Evolutionary conservation across 2,797 vertebrate genomes (phyloP), one percentile per base, ranked within the genome.

Genomic region (Saxicola maurus): DNA sequence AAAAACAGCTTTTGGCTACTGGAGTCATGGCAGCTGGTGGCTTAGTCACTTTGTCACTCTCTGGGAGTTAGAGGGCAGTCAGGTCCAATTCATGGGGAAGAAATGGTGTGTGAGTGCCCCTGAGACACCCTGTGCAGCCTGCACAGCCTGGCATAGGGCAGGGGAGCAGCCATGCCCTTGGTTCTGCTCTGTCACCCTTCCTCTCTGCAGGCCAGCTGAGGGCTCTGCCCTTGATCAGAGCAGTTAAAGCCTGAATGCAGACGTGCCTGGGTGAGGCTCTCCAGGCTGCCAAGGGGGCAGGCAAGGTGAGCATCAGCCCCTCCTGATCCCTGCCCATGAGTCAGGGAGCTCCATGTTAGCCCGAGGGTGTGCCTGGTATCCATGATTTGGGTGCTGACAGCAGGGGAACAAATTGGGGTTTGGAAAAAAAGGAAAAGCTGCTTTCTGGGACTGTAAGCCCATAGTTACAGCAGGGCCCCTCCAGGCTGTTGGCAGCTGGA

Each of bases 181-280:
- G 20, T 13, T 4, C 17, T 81, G 69, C 62, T 49, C 35, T 66
- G 74, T 42, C 68, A 13, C 45, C 46, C 74, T 18, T 35, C 56
- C 40, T 48, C 38, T 28, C 16, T 8, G 40, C 55, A 28, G 92
- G 66, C 55, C 73, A 30, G 66, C 24, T 3, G 46, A 94, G 92
- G 66, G 69, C 60, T 93, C 30, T 73, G 60, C 67, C 17, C 77
- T 66, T 19, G 38, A 57, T 84, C 2, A 33, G 9, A 24, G 42
- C 21, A 84, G 55, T 23, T 31, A 53, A 51, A 37, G 82, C 17
- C 85, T 86, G 17, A 0, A 11, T 15, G 64, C 7, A 79, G 93
- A 51, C 82, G 24, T 42, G 84, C 42, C 71, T 86, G 89, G 91
- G 80, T 84, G 91, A 89, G 91, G 92, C 28, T 87, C 74, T 30